These are phyloP conservation scores for Nothobranchius furzeri DNA, from an alignment of 2,113 vertebrate species.

Conservation along the genomic window DNA sequence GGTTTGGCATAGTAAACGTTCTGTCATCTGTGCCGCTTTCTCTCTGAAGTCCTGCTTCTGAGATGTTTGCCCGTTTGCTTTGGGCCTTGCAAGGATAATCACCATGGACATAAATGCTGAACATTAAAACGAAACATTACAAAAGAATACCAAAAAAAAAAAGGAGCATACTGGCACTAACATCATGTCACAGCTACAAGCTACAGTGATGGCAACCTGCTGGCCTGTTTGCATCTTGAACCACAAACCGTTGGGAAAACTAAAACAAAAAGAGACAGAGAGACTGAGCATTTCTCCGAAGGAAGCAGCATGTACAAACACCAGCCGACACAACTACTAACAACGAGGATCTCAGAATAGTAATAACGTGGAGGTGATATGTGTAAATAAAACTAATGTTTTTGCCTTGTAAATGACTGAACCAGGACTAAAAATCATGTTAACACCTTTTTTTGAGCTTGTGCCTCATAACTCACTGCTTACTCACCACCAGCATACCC, in stretches of 20 bases:
- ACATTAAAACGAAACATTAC: slow-evolving; percentile 74
- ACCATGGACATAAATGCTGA: slow-evolving; percentile 90
- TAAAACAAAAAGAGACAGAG: slow-evolving; percentile 44
- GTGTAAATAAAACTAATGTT: slow-evolving; percentile 96
- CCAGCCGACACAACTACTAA: slow-evolving; percentile 86
- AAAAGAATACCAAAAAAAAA: slow-evolving; percentile 53
- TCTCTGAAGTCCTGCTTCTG: slow-evolving; percentile 97
- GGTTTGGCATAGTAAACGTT: slow-evolving; percentile 97
- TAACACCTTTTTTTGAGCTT: slow-evolving; percentile 88
- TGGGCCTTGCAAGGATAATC: slow-evolving; percentile 92
- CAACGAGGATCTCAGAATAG: slow-evolving; percentile 80
- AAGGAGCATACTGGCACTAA: slow-evolving; percentile 93
- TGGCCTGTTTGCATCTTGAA: slow-evolving; percentile 89
- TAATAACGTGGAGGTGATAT: slow-evolving; percentile 78
- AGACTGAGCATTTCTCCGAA: slow-evolving; percentile 75
- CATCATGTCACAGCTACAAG: slow-evolving; percentile 83
- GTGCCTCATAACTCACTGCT: slow-evolving; percentile 90
- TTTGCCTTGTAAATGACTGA: slow-evolving; percentile 92
- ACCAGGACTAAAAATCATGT: slow-evolving; percentile 86
- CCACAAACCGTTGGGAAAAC: slow-evolving; percentile 74
- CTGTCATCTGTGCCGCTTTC: slow-evolving; percentile 94
- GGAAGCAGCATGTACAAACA: slow-evolving; percentile 82
- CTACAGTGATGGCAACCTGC: slow-evolving; percentile 84
- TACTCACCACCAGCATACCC: slow-evolving; percentile 89
- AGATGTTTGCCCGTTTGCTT: slow-evolving; percentile 96